These are phyloP conservation scores for Macaca nemestrina DNA, from an alignment of 2,113 vertebrate genomes.

Conservation along the genomic window DNA sequence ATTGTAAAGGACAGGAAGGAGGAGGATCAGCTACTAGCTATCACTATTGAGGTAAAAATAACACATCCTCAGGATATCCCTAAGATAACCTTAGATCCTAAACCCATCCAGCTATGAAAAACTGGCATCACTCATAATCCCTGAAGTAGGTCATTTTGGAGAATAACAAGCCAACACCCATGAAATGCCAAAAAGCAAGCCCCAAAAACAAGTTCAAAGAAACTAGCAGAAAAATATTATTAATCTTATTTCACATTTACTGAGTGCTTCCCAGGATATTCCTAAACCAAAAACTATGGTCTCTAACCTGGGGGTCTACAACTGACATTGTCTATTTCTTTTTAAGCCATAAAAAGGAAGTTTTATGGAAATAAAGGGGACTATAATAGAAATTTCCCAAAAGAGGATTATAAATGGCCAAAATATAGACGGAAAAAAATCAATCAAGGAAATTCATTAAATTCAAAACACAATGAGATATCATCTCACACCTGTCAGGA, in stretches of 20 bases:
- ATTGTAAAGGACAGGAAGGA: not conserved
- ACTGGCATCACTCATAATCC: not conserved
- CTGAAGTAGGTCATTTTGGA: not conserved
- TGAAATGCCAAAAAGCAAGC: not conserved
- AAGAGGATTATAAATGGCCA: not conserved
- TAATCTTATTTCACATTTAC: not conserved
- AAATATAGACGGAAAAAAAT: not conserved
- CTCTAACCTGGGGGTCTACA: not conserved
- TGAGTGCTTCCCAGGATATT: not conserved
- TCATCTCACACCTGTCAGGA: not conserved
- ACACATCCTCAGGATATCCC: not conserved
- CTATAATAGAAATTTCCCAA: not conserved
- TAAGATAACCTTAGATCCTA: not conserved
- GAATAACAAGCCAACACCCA: not conserved
- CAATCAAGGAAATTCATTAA: not conserved
- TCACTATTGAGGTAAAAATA: not conserved
- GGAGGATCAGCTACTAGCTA: not conserved
- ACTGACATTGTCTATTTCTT: not conserved
- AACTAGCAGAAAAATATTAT: not conserved
- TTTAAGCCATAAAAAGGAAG: not conserved
- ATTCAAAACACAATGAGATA: not conserved
- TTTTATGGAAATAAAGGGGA: not conserved
- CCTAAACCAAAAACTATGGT: not conserved
- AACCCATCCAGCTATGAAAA: not conserved
- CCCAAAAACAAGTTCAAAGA: not conserved